Conservation (phyloP, 2,113 vertebrate species). For the Nothoprocta pentlandii region DNA sequence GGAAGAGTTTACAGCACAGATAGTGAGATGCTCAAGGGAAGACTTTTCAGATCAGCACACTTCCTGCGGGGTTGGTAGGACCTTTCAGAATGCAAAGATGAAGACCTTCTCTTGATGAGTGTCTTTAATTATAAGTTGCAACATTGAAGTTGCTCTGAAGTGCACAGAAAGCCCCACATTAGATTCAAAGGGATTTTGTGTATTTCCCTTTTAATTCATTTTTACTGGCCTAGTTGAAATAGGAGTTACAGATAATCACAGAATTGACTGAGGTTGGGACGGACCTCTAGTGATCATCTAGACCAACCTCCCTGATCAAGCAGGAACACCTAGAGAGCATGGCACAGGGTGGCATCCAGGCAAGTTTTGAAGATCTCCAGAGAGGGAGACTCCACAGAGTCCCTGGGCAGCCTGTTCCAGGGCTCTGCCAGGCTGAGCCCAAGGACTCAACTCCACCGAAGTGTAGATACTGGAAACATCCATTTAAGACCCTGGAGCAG, state of each 20-base stretch:
- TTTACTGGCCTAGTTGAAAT: background rate
- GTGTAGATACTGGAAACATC: background rate
- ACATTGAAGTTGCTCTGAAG: background rate
- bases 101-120: background rate
- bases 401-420: too few species aligned
- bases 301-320: too few species aligned
- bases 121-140: background rate
- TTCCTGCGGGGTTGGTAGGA: background rate
- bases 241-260: background rate
- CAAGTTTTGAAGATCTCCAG: too few species aligned
- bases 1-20: background rate
- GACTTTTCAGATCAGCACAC: background rate
- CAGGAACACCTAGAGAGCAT: too few species aligned
- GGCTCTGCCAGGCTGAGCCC: background rate
- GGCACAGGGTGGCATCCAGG: too few species aligned
- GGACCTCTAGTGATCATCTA: too few species aligned
- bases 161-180: background rate
- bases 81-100: background rate
- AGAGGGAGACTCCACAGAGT: too few species aligned
- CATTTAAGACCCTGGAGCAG: accelerated
- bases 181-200: background rate
- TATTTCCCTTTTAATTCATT: conserved; percentile 3
- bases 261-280: too few species aligned
- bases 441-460: background rate
- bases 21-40: background rate